Percentiles rank a stretch among this genome's conserved stretches.
Conservation (phyloP, 2,797 vertebrate genomes). For the Hippoglossus hippoglossus region DNA sequence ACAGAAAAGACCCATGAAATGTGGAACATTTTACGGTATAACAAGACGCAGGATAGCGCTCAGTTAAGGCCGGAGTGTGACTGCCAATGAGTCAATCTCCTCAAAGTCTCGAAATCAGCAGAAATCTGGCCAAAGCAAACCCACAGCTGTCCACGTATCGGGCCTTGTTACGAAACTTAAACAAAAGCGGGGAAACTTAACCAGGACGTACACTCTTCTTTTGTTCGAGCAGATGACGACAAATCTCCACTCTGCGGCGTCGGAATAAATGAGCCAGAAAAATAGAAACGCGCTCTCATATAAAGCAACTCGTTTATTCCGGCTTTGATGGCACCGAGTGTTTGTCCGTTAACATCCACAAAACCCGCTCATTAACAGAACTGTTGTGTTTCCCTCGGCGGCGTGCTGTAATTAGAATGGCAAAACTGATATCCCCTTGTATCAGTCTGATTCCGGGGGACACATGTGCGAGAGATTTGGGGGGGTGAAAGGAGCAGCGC, state of each 20-base stretch:
- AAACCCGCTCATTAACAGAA: conserved; percentile 78
- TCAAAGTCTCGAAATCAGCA: conserved; percentile 57
- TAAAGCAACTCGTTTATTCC: conserved; percentile 61
- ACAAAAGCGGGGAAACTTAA: conserved; percentile 13
- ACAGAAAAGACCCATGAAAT: conserved; percentile 73
- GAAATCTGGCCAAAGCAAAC: conserved; percentile 44
- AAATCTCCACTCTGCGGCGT: conserved; percentile 29
- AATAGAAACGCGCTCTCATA: conserved; percentile 54
- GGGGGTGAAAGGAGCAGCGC: conserved; percentile 72
- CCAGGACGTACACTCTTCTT: conserved; percentile 8
- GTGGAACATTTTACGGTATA: conserved; percentile 68
- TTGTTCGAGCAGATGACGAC: conserved; percentile 9
- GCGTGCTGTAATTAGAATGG: conserved; percentile 84
- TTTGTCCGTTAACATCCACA: conserved; percentile 65
- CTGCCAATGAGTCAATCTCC: conserved; percentile 69
- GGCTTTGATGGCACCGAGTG: conserved; percentile 48
- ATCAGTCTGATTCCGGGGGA: conserved; percentile 81
- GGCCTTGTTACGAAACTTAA: conserved; percentile 31
- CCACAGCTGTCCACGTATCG: conserved; percentile 52
- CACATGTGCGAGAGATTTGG: conserved; percentile 86
- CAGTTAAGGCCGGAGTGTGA: conserved; percentile 37
- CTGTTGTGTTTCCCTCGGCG: conserved; percentile 76
- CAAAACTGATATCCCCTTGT: conserved; percentile 84
- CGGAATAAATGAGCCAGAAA: conserved; percentile 65
- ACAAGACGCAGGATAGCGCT: conserved; percentile 58